A percentile compares a stretch with the other conserved stretches of the same genome.
Evolutionary conservation across 2,113 vertebrate genomes (phyloP).

Genomic region (Gorsachius goisagi): DNA sequence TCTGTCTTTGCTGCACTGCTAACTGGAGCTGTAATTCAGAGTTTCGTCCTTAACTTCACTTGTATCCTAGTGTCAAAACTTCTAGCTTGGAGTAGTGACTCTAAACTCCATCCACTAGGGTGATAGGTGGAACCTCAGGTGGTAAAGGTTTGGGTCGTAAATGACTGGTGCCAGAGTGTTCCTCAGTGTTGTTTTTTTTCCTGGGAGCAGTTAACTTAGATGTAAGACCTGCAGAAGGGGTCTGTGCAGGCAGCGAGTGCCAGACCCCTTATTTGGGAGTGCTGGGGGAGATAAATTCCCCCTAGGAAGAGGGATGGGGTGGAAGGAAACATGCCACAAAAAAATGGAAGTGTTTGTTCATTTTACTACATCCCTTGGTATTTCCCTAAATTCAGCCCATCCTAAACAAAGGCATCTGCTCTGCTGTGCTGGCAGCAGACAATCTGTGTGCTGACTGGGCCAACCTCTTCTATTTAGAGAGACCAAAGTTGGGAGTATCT

Average conservation of each 20-base stretch:
- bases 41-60: neutral
- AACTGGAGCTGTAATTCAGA: neutral
- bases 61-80: fast-evolving
- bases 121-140: neutral
- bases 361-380: neutral
- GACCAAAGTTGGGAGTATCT: neutral
- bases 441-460: neutral
- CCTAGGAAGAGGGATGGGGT: neutral
- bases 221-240: neutral
- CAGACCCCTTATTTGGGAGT: neutral
- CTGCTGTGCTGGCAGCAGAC: neutral
- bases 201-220: fast-evolving
- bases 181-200: neutral
- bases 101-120: neutral
- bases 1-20: neutral
- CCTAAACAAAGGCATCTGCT: neutral
- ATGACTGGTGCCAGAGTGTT: neutral
- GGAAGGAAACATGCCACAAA: fast-evolving
- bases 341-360: neutral
- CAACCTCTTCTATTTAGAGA: neutral
- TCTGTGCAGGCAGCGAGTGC: neutral
- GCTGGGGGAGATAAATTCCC: no score
- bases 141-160: neutral
- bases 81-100: neutral
- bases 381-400: neutral